These are phyloP conservation scores for Cryptotis parvus DNA, from an alignment of 2,113 vertebrate species.

Conservation along the genomic window DNA sequence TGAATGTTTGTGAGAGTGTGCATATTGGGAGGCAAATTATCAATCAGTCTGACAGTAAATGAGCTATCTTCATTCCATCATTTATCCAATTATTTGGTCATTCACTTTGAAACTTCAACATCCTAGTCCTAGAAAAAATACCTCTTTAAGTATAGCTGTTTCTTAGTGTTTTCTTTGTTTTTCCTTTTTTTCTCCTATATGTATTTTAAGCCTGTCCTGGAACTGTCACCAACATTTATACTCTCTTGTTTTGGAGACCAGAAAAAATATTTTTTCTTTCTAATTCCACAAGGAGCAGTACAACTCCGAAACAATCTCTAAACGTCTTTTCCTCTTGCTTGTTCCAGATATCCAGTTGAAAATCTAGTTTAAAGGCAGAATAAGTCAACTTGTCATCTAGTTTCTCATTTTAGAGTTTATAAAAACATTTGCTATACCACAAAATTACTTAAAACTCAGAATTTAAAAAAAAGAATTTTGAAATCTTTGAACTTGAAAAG, in stretches of 20 bases:
- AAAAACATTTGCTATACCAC: neutral
- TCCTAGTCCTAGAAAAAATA: neutral
- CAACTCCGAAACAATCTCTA: neutral
- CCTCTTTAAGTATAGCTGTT: neutral
- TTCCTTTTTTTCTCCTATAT: neutral
- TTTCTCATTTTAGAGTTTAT: neutral
- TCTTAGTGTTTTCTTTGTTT: neutral
- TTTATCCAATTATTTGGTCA: neutral
- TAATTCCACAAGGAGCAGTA: neutral
- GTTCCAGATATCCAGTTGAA: neutral
- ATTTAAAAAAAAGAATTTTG: too few relatives aligned
- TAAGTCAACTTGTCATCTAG: neutral
- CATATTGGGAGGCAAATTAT: accelerated
- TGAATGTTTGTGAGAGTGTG: neutral
- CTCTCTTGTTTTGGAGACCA: neutral
- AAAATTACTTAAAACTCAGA: neutral
- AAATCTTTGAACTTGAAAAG: too few relatives aligned
- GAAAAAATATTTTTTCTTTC: neutral
- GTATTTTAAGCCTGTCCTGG: neutral
- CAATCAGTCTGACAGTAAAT: neutral
- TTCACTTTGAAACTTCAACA: neutral
- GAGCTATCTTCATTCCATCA: neutral
- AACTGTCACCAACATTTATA: neutral
- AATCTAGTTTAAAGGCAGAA: neutral
- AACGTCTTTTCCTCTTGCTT: neutral